Evolutionary conservation across 2,113 vertebrate genomes (phyloP).

Genomic region (Esox niger): DNA sequence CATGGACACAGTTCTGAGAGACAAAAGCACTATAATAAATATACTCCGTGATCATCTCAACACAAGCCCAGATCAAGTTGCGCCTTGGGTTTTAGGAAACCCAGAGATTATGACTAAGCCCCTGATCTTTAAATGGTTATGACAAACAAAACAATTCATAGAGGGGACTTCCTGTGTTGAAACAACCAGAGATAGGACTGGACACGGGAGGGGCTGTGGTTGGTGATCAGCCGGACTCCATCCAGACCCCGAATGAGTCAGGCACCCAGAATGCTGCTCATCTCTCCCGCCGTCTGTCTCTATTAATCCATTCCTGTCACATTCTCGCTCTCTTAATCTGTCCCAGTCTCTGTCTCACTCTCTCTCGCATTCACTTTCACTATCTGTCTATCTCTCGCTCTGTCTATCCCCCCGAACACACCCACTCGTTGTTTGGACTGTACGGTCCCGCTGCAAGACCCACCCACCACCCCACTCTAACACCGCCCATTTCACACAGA

Average conservation of each 20-base stretch:
- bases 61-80: constrained; percentile 39
- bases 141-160: constrained; percentile 73
- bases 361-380: constrained; percentile 3
- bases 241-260: constrained; percentile 60
- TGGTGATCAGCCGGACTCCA: too few relatives aligned
- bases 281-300: neutral
- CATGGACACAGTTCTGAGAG: constrained; percentile 56
- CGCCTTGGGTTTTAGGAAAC: constrained; percentile 56
- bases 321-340: constrained; percentile 33
- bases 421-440: constrained; percentile 11
- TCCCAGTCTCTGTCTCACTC: constrained; percentile 32
- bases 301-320: neutral
- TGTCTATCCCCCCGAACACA: constrained; percentile 8
- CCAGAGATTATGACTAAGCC: constrained; percentile 73
- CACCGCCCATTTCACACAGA: constrained; percentile 11
- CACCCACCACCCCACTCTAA: neutral
- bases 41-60: constrained; percentile 63
- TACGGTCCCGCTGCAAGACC: constrained; percentile 1
- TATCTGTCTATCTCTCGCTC: constrained; percentile 7
- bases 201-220: neutral
- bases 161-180: constrained; percentile 80
- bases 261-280: constrained; percentile 53
- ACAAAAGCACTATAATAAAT: constrained; percentile 63
- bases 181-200: constrained; percentile 61
- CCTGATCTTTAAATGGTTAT: constrained; percentile 75